Evolutionary conservation across 1,140 invertebrate species (phyloP), one percentile per base, ranked within the genome.

Genomic region (Hycleus cichorii): DNA sequence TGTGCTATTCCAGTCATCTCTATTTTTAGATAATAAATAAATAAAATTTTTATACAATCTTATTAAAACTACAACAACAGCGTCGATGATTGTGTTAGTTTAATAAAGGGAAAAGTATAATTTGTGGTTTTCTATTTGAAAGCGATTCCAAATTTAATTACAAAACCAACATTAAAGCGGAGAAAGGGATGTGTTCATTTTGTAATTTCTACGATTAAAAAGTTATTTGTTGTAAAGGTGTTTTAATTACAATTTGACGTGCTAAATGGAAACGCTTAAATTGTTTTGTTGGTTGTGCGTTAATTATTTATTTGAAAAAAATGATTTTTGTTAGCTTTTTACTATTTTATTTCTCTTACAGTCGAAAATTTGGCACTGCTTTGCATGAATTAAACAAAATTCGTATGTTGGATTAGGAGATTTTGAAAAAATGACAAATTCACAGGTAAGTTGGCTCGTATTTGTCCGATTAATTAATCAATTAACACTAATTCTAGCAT

Each of bases 51-150:
- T 7, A 27, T 24, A 12, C 11, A 39, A 25, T 39, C 38, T 39
- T 47, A 25, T 43, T 49, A 25, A 55, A 40, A 18, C 18, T 18
- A 18, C 18, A 18, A 18, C 18, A 18, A 18, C 18, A 18, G 2
- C 18, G 18, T 18, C 18, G 18, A 18, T 18, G 18, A 18, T 18
- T 18, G 18, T 18, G 18, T 18, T 18, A 1, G 18, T 18, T n/a
- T 18, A 18, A 18, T 18, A 18, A 18, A 18, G 18, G 18, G 18
- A 18, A 57, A 40, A 40, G 46, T 49, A 39, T 39, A 58, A 42
- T 26, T 18, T 18, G 18, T 18, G 18, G 42, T 53, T 58, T 58
- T 58, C 56, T 58, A 58, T 58, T 58, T 50, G 56, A 58, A 58
- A 58, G 56, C 46, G 39, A 58, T 38, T 43, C 40, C 32, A 44